Base-by-base conservation (phyloP, 2,113 vertebrate species). In the Hiodon tergisus region DNA sequence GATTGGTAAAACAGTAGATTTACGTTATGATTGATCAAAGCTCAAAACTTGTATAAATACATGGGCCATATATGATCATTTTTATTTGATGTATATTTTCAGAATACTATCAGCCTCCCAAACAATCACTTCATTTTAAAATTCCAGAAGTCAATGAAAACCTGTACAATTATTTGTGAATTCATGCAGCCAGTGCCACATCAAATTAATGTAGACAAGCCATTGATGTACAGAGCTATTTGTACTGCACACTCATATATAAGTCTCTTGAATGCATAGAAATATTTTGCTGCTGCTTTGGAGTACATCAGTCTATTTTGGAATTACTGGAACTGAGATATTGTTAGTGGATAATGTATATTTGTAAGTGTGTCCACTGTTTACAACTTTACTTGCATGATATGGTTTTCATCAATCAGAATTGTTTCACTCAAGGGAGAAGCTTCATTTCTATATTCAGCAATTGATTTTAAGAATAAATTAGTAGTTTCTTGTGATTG, bases 301-400 rank as follows among this genome's bases (percentile, higher is more conserved):
- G 79, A 85, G 83, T 86, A 84, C 82, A 76, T 82, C 78, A 85
- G 85, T 90, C 86, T 88, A 86, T 89, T 90, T 89, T 86, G 82
- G 83, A 86, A 86, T 85, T 85, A 84, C 78, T 83, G 81, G 81
- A 82, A 88, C 84, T 86, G 81, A 87, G 83, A 87, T 83, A 84
- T 89, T 86, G 84, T 88, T 83, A 82, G 86, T 90, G 84, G 79
- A 84, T 86, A 81, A 86, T 90, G 87, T 92, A 86, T 89, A 89
- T 91, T 89, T 91, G 87, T 91, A 70, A 70, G 75, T 16, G 68
- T 71, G 51, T 71, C 75, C 68, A 90, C 85, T 87, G 88, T 87
- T 89, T 86, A 86, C 79, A 87, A 83, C 79, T 87, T 89, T 84
- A 87, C 86, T 71, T 89, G 91, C 89, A 91, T 91, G 90, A 86